Evolutionary conservation across 1,140 invertebrate species (phyloP).

Genomic region (Neelides sp.): DNA sequence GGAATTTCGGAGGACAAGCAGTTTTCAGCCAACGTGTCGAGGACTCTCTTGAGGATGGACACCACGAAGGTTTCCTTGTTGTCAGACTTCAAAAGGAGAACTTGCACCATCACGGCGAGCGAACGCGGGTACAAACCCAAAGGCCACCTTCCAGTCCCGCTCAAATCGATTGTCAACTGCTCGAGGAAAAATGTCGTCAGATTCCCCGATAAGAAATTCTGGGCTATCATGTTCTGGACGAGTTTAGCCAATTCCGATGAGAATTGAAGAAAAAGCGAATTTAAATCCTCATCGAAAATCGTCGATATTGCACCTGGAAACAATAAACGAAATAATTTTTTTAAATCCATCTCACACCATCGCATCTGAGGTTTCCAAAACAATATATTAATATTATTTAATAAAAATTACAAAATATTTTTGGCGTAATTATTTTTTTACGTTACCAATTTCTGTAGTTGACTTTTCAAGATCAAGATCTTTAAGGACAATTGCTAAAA

Average conservation of each 20-base stretch:
- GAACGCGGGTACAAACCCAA: constrained; percentile 73
- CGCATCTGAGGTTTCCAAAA: background rate
- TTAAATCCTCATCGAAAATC: constrained; percentile 54
- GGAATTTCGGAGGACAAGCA: constrained; percentile 41
- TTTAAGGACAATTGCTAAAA: constrained; percentile 66
- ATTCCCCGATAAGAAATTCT: constrained; percentile 50
- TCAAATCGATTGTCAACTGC: constrained; percentile 60
- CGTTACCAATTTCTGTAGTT: constrained; percentile 56
- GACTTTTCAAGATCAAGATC: constrained; percentile 74
- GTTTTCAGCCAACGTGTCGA: constrained; percentile 72
- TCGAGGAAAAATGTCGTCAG: constrained; percentile 58
- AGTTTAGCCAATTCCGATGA: constrained; percentile 64
- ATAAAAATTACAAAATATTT: background rate
- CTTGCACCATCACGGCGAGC: constrained; percentile 63
- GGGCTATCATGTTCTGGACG: constrained; percentile 69
- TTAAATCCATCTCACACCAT: too few relatives aligned
- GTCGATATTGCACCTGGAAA: constrained; percentile 54
- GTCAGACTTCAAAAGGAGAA: constrained; percentile 53
- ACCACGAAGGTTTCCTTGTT: constrained; percentile 79
- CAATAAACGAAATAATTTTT: constrained; percentile 10
- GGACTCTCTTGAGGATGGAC: constrained; percentile 75
- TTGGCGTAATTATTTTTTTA: background rate
- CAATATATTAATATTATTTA: background rate
- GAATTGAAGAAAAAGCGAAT: constrained; percentile 61
- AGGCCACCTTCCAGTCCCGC: constrained; percentile 54